Base-by-base conservation (phyloP, 2,797 vertebrate genomes). In the Enteromius radiatus region DNA sequence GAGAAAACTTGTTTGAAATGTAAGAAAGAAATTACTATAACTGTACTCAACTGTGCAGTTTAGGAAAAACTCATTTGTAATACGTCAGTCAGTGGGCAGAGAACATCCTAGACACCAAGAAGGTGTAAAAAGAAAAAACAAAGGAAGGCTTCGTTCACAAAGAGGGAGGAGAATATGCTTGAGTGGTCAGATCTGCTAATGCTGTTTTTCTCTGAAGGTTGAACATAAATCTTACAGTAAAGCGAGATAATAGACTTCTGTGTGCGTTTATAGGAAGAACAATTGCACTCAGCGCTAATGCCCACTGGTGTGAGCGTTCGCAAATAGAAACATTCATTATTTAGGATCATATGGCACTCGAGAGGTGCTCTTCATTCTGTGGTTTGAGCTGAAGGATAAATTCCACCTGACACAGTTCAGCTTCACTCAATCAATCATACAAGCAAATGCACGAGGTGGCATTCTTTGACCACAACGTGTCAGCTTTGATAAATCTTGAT, bases 401-500 rank as follows among this genome's bases (percentile, higher is more conserved):
- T 85, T 87, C 49, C 68, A 84, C 31, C 84, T 87, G 80, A 80
- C 14, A 45, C 82, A 65, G 84, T 86, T 81, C 79, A 65, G 49
- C 76, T 61, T 82, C 80, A 76, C 82, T 86, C 88, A 86, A 90
- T 93, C 90, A 91, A 89, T 94, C 93, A 91, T 47, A 49, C 21
- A 65, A 80, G 78, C 88, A 85, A 89, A 93, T 90, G 90, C 85
- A 85, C 23, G 21, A 88, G 86, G 88, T 86, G 80, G 86, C 88
- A 90, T 82, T 87, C 88, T 88, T 88, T 89, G 91, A 89, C 89
- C 88, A 84, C 89, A 89, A 86, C 85, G 87, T 92, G 91, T 89
- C 92, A 90, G 89, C 78, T 89, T 87, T 81, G 83, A 90, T 90
- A 88, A 92, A 91, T 38, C 74, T 88, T 89, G 90, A 89, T 91